Evolutionary conservation across 2,113 vertebrate species (phyloP).

Genomic region (Piaya cayana): DNA sequence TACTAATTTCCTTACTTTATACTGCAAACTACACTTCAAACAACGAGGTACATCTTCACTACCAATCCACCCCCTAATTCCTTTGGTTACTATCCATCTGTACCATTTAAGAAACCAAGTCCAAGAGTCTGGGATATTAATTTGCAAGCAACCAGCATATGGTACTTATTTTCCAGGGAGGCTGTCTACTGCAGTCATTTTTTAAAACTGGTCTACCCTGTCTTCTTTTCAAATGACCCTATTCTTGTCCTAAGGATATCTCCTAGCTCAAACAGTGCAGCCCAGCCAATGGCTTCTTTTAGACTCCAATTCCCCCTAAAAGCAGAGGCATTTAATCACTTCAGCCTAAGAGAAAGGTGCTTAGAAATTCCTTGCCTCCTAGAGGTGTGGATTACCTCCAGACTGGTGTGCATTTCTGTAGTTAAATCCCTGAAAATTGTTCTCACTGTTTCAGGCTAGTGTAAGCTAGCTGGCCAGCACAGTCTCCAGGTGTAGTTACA

Average conservation of each 20-base stretch:
- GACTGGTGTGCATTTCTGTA: neutral
- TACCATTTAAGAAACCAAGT: neutral
- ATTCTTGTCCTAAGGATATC: neutral
- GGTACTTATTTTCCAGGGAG: neutral
- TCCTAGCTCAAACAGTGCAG: neutral
- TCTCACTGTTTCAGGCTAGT: neutral
- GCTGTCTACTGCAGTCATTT: accelerated
- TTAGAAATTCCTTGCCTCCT: neutral
- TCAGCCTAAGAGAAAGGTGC: neutral
- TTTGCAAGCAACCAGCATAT: neutral
- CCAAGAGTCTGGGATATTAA: neutral
- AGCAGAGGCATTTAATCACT: neutral
- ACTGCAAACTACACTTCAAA: neutral
- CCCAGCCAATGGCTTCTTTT: neutral
- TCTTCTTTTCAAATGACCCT: neutral
- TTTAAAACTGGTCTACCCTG: neutral
- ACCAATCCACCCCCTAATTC: neutral
- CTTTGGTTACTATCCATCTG: neutral
- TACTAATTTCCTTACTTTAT: neutral
- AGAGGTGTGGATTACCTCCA: neutral
- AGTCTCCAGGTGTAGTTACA: neutral
- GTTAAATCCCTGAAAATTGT: neutral
- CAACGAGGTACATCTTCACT: neutral
- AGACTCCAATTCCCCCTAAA: neutral
- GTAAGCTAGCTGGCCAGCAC: neutral